Percentiles rank a stretch among this genome's conserved stretches.
These are phyloP conservation scores for Corythaeola cristata DNA, from an alignment of 2,113 vertebrate species.

Conservation along the genomic window DNA sequence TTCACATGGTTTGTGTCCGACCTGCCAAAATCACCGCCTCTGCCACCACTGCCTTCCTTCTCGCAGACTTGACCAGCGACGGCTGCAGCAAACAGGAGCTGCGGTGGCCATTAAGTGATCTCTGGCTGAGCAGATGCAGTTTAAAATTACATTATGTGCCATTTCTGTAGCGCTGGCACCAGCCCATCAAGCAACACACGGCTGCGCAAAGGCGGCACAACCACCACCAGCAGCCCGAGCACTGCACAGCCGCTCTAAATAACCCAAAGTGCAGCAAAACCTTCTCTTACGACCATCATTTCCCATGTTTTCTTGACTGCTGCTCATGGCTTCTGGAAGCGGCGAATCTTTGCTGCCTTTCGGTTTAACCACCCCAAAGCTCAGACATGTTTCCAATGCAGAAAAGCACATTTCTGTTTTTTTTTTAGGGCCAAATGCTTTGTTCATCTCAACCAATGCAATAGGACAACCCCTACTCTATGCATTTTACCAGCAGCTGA, in stretches of 20 bases:
- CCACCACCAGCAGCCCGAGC: neutral
- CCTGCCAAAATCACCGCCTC: neutral
- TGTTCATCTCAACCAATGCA: neutral
- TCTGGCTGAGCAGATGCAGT: neutral
- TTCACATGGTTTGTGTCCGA: neutral
- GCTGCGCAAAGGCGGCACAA: neutral
- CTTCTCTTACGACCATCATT: neutral
- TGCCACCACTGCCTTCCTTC: neutral
- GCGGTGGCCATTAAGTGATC: neutral
- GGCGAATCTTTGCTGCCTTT: neutral
- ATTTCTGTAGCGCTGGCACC: neutral
- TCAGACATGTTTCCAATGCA: rapidly evolving
- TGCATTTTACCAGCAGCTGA: neutral
- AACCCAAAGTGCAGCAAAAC: neutral
- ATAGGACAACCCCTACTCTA: neutral
- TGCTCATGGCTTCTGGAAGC: neutral
- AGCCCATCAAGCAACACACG: neutral
- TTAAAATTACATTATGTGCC: neutral
- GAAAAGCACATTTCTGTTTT: neutral
- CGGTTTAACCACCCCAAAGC: neutral
- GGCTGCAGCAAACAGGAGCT: neutral
- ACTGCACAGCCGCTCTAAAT: rapidly evolving
- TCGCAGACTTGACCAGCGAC: neutral
- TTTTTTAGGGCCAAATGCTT: neutral
- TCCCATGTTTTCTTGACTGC: neutral